Conservation (phyloP, 1,140 invertebrate species). For the Conus betulinus region DNA sequence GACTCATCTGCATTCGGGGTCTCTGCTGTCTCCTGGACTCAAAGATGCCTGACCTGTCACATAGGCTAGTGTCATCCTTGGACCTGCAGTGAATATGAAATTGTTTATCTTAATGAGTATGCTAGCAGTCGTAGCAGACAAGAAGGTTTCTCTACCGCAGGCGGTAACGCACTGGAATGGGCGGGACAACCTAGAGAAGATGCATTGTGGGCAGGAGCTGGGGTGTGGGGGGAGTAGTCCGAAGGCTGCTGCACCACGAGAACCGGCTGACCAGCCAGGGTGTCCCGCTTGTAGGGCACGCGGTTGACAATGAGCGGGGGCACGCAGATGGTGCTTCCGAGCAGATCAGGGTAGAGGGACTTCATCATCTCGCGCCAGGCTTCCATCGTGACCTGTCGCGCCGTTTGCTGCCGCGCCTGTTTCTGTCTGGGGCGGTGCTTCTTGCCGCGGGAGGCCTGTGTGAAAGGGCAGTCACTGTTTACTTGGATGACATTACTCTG, state of each 20-base stretch:
- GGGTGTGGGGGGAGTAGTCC: neutral
- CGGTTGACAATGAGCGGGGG: slow-evolving; percentile 17
- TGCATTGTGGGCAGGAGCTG: neutral
- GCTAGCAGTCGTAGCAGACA: neutral
- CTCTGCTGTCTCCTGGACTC: too few relatives aligned
- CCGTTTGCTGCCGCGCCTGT: neutral
- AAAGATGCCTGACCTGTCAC: too few relatives aligned
- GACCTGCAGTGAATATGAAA: neutral
- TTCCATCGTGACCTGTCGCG: neutral
- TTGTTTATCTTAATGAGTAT: neutral
- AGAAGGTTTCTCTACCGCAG: neutral
- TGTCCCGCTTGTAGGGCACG: neutral
- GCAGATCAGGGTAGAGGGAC: slow-evolving; percentile 7
- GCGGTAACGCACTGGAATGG: neutral
- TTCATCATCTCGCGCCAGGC: neutral
- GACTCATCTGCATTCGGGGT: too few relatives aligned
- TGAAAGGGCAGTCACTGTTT: too few relatives aligned
- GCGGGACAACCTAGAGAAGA: neutral
- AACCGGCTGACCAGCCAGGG: slow-evolving; percentile 7
- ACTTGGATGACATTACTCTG: too few relatives aligned
- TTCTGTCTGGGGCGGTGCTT: too few relatives aligned
- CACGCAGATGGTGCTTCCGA: neutral
- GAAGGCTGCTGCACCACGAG: neutral
- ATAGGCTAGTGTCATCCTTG: too few relatives aligned
- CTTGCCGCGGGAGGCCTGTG: too few relatives aligned